Base-by-base conservation (phyloP, 2,888 invertebrate genomes). In the Aleiodes leptofemur region DNA sequence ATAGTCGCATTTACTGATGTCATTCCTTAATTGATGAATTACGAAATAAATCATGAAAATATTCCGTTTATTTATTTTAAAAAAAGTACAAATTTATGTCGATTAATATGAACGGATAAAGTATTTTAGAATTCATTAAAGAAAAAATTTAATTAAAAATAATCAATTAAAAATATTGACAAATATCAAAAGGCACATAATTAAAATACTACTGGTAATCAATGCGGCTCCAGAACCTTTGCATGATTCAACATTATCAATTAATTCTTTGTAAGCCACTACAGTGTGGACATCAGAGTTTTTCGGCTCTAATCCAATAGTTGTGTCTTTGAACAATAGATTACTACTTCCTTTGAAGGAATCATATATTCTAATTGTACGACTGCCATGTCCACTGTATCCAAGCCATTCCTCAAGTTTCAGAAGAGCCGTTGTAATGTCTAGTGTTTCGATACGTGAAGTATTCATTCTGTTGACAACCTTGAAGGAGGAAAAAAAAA, bases 311-410 rank as follows among this genome's bases (percentile, higher is more conserved):
- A 94, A 85, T 1, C 92, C 93, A 0, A 91, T 90, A 0, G 93
- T 92, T 0, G 93, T 91, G 80, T 93, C 92, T 87, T 92, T 93
- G 89, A 94, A 94, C 0, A 94, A 86, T 6, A 94, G 87, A 84
- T 94, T 90, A 38, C 82, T 86, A 7, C 84, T 85, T 0, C 90
- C 90, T 76, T 92, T 91, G 86, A 93, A 94, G 0, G 90, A 87
- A 0, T 93, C 92, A 85, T 92, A 94, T 55, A 94, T 82, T 91
- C 91, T 83, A 90, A 90, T 70, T 90, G 88, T 73, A 87, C 91
- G 72, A 78, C 85, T 23, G 82, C 82, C 0, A 88, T 90, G 0
- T 86, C 88, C 69, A 72, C 86, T 85, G 89, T 91, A 91, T 0
- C 92, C 92, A 84, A 93, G 91, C 86, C 90, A 91, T 0, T 86